Evolutionary conservation across 1,140 invertebrate genomes (phyloP).

Genomic region (Drosophila teissieri): DNA sequence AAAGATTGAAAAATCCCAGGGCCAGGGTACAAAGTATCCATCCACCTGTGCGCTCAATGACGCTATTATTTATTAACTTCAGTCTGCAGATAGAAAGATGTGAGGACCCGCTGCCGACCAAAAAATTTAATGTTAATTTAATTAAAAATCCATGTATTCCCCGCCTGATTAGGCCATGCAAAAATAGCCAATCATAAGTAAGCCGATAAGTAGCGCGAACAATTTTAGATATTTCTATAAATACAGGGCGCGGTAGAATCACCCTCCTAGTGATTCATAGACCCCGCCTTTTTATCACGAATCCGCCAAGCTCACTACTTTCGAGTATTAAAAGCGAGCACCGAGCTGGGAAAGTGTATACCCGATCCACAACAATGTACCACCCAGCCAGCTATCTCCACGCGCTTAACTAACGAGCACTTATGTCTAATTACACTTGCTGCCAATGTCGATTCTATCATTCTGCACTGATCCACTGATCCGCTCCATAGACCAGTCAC

Average conservation of each 20-base stretch:
- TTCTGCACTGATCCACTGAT: conserved; percentile 35
- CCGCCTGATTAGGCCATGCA: conserved; percentile 32
- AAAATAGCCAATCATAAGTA: conserved; percentile 47
- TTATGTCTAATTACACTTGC: conserved; percentile 35
- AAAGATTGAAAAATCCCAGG: conserved; percentile 4
- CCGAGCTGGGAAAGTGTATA: neutral
- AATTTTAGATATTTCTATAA: conserved; percentile 45
- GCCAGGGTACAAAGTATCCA: conserved; percentile 26
- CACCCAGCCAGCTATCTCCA: conserved; percentile 5
- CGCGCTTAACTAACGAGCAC: conserved; percentile 20
- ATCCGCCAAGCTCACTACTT: neutral
- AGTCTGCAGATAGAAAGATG: conserved; percentile 46
- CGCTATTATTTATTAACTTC: conserved; percentile 51
- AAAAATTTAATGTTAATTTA: conserved; percentile 50
- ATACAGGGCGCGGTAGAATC: conserved; percentile 17
- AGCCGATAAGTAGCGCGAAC: conserved; percentile 16
- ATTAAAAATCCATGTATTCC: conserved; percentile 56
- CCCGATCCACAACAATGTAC: neutral
- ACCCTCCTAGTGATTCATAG: conserved; percentile 12
- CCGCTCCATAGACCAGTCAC: conserved; percentile 25
- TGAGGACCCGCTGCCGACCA: conserved; percentile 22
- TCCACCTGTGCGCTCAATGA: conserved; percentile 23
- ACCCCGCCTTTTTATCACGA: neutral
- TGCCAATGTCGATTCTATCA: conserved; percentile 36
- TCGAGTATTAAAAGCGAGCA: neutral